These are phyloP conservation scores for Tinamus major DNA, from an alignment of 2,797 vertebrate species.

Conservation along the genomic window DNA sequence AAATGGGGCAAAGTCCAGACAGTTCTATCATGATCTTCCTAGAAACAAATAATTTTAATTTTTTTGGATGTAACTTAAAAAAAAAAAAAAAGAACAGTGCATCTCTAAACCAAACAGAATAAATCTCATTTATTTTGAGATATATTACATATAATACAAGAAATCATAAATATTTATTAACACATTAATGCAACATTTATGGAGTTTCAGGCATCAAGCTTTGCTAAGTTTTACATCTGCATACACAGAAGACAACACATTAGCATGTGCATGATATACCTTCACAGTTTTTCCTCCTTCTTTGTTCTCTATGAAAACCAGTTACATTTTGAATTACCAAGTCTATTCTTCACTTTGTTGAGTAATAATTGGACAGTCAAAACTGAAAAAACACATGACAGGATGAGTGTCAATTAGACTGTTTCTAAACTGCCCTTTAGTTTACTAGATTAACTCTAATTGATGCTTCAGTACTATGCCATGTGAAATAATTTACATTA, in stretches of 20 bases:
- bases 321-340: conserved; percentile 52
- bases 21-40: background rate
- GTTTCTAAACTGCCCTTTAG: conserved; percentile 53
- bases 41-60: background rate
- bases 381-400: conserved; percentile 26
- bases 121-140: conserved; percentile 25
- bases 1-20: background rate
- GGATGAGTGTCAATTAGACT: conserved; percentile 21
- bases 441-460: conserved; percentile 51
- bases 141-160: background rate
- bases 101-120: conserved; percentile 19
- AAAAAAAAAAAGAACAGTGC: background rate
- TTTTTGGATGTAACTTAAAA: background rate
- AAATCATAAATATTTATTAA: conserved; percentile 74
- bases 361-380: conserved; percentile 47
- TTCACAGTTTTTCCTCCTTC: background rate
- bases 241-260: conserved; percentile 35
- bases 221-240: conserved; percentile 19
- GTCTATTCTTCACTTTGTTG: conserved; percentile 22
- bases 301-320: conserved; percentile 46
- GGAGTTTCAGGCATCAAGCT: conserved; percentile 27
- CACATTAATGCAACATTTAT: conserved; percentile 1
- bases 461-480: conserved; percentile 27
- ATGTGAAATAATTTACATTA: conserved; percentile 44
- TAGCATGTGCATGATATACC: conserved; percentile 19